These are phyloP conservation scores for Macrocentrus cingulum DNA, from an alignment of 1,140 invertebrate genomes.

Conservation along the genomic window DNA sequence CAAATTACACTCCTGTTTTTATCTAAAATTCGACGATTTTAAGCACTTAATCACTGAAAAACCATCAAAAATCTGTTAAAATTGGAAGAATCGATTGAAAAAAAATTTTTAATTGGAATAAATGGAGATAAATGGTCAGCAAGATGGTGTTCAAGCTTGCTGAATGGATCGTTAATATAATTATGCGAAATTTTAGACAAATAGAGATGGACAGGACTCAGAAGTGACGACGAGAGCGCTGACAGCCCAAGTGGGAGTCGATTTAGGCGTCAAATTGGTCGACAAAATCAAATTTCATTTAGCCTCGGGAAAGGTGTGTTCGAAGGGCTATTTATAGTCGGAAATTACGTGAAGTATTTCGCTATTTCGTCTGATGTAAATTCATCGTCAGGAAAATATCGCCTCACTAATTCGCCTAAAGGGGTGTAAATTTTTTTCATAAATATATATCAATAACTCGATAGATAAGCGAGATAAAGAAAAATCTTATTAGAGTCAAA, in stretches of 20 bases:
- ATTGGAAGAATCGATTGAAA: too few relatives aligned
- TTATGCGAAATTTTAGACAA: conserved; percentile 38
- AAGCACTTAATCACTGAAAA: conserved; percentile 6
- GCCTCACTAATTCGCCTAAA: too few relatives aligned
- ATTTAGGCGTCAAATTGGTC: conserved; percentile 58
- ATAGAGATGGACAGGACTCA: not conserved
- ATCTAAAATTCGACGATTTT: conserved; percentile 23
- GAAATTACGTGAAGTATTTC: conserved; percentile 52
- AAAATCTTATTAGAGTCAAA: too few relatives aligned
- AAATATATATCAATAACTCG: too few relatives aligned
- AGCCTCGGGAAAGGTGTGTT: conserved; percentile 52
- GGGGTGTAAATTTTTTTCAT: too few relatives aligned
- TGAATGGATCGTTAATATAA: conserved; percentile 50
- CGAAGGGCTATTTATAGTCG: conserved; percentile 55
- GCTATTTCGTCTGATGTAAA: not conserved
- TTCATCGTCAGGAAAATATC: too few relatives aligned
- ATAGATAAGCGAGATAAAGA: too few relatives aligned
- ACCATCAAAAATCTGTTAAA: too few relatives aligned
- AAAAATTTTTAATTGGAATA: too few relatives aligned
- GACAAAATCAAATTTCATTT: conserved; percentile 61
- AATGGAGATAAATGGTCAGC: not conserved
- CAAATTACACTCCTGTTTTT: conserved; percentile 23
- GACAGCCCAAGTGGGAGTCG: conserved; percentile 36
- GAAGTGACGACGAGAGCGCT: not conserved
- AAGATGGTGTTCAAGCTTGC: conserved; percentile 34